Conservation (phyloP, 1,140 invertebrate genomes). For the Bombus breviceps region DNA sequence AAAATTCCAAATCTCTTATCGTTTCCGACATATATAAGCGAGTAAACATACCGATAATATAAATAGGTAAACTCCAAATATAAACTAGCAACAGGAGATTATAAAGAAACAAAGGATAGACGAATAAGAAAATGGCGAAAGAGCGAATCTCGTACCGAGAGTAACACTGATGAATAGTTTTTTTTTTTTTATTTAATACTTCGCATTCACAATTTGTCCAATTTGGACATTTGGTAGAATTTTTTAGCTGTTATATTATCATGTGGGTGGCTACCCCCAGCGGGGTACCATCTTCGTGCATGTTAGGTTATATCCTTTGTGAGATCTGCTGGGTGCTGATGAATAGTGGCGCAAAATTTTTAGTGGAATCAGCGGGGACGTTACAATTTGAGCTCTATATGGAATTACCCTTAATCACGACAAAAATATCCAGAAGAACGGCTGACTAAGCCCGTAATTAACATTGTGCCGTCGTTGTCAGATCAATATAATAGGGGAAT, state of each 20-base stretch:
- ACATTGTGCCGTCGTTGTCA: background rate
- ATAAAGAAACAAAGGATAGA: background rate
- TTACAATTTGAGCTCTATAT: background rate
- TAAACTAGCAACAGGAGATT: background rate
- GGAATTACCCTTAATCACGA: background rate
- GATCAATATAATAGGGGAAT: conserved; percentile 29
- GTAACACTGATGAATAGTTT: background rate
- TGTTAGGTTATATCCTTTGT: too few relatives aligned
- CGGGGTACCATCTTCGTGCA: too few relatives aligned
- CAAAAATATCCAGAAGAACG: background rate
- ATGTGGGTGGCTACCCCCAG: too few relatives aligned
- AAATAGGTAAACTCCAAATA: background rate
- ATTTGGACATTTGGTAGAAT: too few relatives aligned
- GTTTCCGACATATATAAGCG: too few relatives aligned
- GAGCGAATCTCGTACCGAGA: background rate
- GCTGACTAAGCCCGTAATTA: background rate
- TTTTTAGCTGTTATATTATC: too few relatives aligned
- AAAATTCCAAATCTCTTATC: too few relatives aligned
- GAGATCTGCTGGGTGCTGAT: too few relatives aligned
- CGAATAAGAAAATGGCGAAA: background rate
- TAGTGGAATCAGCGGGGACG: too few relatives aligned
- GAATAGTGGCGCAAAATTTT: background rate
- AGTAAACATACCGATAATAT: too few relatives aligned
- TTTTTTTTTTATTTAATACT: too few relatives aligned
- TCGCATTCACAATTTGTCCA: too few relatives aligned